Base-by-base conservation (phyloP, 2,888 invertebrate species). In the Drosophila recens region DNA sequence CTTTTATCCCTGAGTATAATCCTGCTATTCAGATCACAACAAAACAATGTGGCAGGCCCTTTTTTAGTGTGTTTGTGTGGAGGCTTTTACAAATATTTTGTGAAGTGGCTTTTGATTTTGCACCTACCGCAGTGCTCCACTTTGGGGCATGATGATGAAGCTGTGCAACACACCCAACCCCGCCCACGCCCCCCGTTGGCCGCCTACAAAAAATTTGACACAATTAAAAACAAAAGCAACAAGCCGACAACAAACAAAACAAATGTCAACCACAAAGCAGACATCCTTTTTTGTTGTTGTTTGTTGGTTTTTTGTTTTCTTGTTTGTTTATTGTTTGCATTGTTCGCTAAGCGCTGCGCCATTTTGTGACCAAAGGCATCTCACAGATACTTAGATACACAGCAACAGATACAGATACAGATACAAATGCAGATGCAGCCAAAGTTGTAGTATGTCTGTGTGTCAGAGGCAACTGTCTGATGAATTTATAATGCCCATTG, bases 401-500 rank as follows among this genome's bases (percentile, higher is more conserved):
- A 40, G 56, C 23, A 45, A 49, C 73, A 62, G 72, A 72, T 80
- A 52, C 73, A 62, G 72, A 72, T 80, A 56, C 72, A 57, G 42
- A 42, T 36, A 43, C 34, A 34, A 66, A 62, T 78, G 64, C 67
- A 43, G 46, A 78, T 89, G 89, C 85, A 84, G 82, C 59, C 54
- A 56, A 38, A 40, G 45, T 15, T 46, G 33, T 52, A 10, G 36
- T 53, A 9, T 43, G 17, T 65, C 10, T 43, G 38, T 63, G 36
- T 82, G 70, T 72, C 64, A 76, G 69, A 64, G 38, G 53, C 58
- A 79, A 65, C 84, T 70, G 81, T 80, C 90, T 90, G 86, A 86
- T 86, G 86, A 86, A 86, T 86, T 89, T 86, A 86, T 86, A 86
- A 86, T 90, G 79, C 72, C 82, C 89, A 90, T 86, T 86, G 86